Percentiles rank a stretch among this genome's conserved stretches.
phyloP scores from a whole-genome alignment of 2,797 vertebrate species.

The Rhodeus uyekii region DNA sequence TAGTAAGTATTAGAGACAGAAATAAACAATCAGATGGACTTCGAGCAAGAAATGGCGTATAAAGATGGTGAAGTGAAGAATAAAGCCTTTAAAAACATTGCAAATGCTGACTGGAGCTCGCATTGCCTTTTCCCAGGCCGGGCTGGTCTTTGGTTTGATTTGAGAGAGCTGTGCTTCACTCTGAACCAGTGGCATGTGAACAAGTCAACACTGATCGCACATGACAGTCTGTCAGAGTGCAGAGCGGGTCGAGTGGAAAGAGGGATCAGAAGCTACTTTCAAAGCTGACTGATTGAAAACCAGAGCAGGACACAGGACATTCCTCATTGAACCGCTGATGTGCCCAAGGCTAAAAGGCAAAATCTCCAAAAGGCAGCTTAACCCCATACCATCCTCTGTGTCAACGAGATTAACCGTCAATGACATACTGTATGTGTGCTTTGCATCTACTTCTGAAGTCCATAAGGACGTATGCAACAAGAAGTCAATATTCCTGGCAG shows the following conservation, averaged over 20 bases:
- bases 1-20: not conserved
- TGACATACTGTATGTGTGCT: not conserved
- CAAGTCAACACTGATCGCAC: slow-evolving; percentile 76
- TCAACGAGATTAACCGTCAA: slow-evolving; percentile 6
- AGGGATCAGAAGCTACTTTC: slow-evolving; percentile 75
- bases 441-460: not conserved
- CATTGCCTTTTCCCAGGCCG: slow-evolving; percentile 60
- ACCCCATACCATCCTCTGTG: not conserved
- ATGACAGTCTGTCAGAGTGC: slow-evolving; percentile 84
- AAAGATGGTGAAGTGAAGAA: not conserved
- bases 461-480: not conserved
- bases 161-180: slow-evolving; percentile 35
- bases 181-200: slow-evolving; percentile 67
- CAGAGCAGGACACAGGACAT: slow-evolving; percentile 48
- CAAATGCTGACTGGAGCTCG: slow-evolving; percentile 46
- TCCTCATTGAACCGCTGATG: slow-evolving; percentile 4
- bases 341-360: not conserved
- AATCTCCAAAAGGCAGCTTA: slow-evolving; percentile 13
- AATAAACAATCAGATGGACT: not conserved
- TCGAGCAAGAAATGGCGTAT: not conserved
- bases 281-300: slow-evolving; percentile 59
- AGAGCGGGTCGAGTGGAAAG: slow-evolving; percentile 81
- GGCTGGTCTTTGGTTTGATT: slow-evolving; percentile 66
- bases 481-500: not conserved
- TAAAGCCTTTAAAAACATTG: not conserved